These are phyloP conservation scores for Sebastes vulpes DNA, from an alignment of 2,797 vertebrate genomes.

Conservation along the genomic window DNA sequence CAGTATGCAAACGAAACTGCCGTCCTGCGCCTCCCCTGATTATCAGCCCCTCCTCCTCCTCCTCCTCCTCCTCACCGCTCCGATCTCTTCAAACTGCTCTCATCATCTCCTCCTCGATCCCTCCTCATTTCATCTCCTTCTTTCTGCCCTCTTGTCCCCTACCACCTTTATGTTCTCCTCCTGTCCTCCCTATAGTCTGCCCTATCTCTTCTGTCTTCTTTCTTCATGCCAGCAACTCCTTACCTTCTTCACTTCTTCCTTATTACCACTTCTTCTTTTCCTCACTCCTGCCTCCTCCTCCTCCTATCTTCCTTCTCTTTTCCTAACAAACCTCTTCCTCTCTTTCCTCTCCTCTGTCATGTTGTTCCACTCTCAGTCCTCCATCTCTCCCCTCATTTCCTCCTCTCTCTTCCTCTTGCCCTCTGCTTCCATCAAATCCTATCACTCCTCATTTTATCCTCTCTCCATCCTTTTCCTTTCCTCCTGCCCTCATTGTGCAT, in stretches of 20 bases:
- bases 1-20: constrained; percentile 88
- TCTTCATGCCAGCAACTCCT: neutral
- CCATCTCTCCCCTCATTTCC: neutral
- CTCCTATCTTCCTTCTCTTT: neutral
- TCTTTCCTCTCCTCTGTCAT: neutral
- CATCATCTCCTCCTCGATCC: constrained; percentile 41
- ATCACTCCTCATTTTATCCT: no score
- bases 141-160: neutral
- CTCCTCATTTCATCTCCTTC: neutral
- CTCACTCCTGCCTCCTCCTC: neutral
- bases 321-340: neutral
- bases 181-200: neutral
- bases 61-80: constrained; percentile 35
- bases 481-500: neutral
- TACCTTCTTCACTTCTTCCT: neutral
- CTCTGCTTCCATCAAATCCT: neutral
- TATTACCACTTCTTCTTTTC: neutral
- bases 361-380: neutral
- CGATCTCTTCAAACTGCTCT: constrained; percentile 38
- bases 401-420: neutral
- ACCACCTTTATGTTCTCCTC: neutral
- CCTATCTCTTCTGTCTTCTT: neutral
- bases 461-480: neutral
- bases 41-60: constrained; percentile 56
- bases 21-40: constrained; percentile 71